A percentile compares a stretch with the other conserved stretches of the same genome.
Conservation (phyloP, 2,797 vertebrate species). For the Crocidura indochinensis region DNA sequence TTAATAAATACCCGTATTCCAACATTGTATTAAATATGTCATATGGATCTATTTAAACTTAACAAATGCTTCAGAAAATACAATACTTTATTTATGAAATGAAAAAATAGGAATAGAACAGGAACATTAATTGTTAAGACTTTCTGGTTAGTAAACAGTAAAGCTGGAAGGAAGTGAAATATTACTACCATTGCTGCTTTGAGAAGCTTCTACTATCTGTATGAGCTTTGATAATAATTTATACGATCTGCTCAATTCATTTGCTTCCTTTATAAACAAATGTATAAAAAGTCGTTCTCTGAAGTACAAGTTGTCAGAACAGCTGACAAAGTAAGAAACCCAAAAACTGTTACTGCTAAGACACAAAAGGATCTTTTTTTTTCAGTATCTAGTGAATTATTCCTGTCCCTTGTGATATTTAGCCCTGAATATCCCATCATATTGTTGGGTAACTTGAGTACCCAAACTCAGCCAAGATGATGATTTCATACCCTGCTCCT, state of each 20-base stretch:
- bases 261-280: slow-evolving; percentile 48
- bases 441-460: slow-evolving; percentile 62
- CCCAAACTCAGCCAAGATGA: slow-evolving; percentile 7
- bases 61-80: not conserved
- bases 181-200: not conserved
- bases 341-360: slow-evolving; percentile 60
- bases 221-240: not conserved
- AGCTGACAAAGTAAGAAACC: slow-evolving; percentile 42
- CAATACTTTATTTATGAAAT: not conserved
- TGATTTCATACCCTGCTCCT: slow-evolving; percentile 81
- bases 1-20: not conserved
- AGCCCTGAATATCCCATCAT: slow-evolving; percentile 62
- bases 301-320: slow-evolving; percentile 44
- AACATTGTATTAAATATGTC: slow-evolving; percentile 2
- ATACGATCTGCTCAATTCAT: not conserved
- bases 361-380: slow-evolving; percentile 56
- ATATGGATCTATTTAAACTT: slow-evolving; percentile 21
- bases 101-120: not conserved
- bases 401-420: slow-evolving; percentile 65
- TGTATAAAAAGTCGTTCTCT: slow-evolving; percentile 51
- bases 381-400: slow-evolving; percentile 59
- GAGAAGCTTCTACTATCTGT: not conserved
- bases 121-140: not conserved
- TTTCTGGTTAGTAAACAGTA: not conserved
- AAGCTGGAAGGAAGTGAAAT: not conserved